phyloP scores from a whole-genome alignment of 2,888 invertebrate species.

The Cetonia aurata region DNA sequence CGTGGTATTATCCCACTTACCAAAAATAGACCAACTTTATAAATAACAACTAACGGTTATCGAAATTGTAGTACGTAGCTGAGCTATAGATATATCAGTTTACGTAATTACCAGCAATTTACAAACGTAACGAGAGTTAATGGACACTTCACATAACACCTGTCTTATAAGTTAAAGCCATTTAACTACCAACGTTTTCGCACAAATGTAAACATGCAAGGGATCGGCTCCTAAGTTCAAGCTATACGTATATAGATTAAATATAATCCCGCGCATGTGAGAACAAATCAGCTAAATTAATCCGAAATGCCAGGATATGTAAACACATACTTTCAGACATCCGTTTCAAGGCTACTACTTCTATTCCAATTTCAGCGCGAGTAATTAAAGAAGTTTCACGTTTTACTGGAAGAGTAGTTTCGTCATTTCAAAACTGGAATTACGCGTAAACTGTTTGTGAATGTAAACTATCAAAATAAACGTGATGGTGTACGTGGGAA shows the following conservation, averaged over 20 bases:
- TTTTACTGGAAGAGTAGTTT: too few relatives aligned
- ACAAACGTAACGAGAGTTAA: slow-evolving; percentile 20
- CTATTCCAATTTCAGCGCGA: too few relatives aligned
- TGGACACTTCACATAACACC: slow-evolving; percentile 28
- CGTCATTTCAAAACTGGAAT: too few relatives aligned
- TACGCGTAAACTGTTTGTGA: too few relatives aligned
- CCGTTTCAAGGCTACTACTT: too few relatives aligned
- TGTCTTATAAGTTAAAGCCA: slow-evolving; percentile 27
- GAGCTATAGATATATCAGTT: neutral
- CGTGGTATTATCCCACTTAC: too few relatives aligned
- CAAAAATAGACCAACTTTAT: neutral
- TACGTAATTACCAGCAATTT: slow-evolving; percentile 19
- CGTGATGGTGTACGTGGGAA: too few relatives aligned
- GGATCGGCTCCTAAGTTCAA: neutral
- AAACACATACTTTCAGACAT: neutral
- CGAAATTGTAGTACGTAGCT: neutral
- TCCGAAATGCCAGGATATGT: neutral
- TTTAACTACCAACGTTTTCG: slow-evolving; percentile 18
- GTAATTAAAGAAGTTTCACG: too few relatives aligned
- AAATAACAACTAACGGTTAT: neutral
- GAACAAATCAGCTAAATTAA: slow-evolving; percentile 11
- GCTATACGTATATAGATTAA: slow-evolving; percentile 4
- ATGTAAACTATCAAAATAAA: too few relatives aligned
- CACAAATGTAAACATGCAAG: slow-evolving; percentile 8
- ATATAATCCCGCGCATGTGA: slow-evolving; percentile 6